Base-by-base conservation (phyloP, 1,140 invertebrate genomes). In the Drosophila takahashii region DNA sequence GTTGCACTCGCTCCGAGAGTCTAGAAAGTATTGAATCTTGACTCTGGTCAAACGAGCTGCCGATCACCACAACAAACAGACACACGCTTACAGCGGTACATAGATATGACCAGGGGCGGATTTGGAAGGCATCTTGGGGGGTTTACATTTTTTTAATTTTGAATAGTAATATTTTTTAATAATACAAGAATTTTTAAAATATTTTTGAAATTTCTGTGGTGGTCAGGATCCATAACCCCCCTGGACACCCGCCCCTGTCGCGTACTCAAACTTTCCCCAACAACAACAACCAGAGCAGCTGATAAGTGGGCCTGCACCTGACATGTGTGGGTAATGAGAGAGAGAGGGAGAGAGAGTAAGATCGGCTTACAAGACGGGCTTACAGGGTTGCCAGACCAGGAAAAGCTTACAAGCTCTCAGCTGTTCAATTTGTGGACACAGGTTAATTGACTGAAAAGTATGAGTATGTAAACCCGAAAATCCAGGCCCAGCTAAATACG, bases 11-110 rank as follows among this genome's bases (percentile, higher is more conserved):
- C 72, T 89, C 48, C 53, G 77, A 70, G 54, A 73, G 84, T 85
- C 85, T 89, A 89, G 85, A 89, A 89, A 89, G 84, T 89, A 90
- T 79, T 89, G 51, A 84, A 77, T 87, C 70, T 83, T 64, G 81
- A 57, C 65, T 57, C 76, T 87, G 83, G 83, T 89, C 83, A 87
- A 89, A 83, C 84, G 48, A 87, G 75, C 48, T 87, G 75, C 54
- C 42, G 62, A 71, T 81, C 62, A 50, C 69, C 53, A 64, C 64
- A 77, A 45, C 34, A 61, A 52, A 61, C 51, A 29, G 18, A 42
- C 47, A 58, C 51, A 54, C n/a, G 22, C 39, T 41, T 18, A 39
- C 54, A 58, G 34, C 45, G 61, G 26, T 8, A 48, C 47, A 50
- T 32, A n/a, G 26, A 50, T 50, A 50, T 2, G 9, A 29, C 7